phyloP scores from a whole-genome alignment of 2,113 vertebrate species.

The Neodontobutis hainanensis region DNA sequence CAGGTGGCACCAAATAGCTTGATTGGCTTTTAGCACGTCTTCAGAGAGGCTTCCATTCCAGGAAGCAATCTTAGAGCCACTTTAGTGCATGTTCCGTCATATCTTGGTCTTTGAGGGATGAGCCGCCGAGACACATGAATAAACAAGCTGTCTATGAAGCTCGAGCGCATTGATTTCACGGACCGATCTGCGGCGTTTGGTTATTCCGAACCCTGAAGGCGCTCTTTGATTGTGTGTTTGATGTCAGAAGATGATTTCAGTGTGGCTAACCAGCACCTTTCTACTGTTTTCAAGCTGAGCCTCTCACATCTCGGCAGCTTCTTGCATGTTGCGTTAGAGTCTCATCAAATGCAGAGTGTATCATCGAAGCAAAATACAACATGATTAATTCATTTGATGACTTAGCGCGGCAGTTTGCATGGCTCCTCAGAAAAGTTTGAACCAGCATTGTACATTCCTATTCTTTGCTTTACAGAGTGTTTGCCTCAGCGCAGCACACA shows the following conservation, averaged over 20 bases:
- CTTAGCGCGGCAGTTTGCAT: conserved; percentile 39
- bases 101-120: conserved; percentile 51
- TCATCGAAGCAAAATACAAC: conserved; percentile 43
- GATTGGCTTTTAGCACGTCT: conserved; percentile 58
- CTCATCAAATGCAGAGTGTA: conserved; percentile 40
- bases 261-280: conserved; percentile 53
- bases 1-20: conserved; percentile 67
- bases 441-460: conserved; percentile 51
- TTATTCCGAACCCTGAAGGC: conserved; percentile 23
- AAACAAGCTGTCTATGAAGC: conserved; percentile 47
- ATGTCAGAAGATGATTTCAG: conserved; percentile 51
- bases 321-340: conserved; percentile 30
- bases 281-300: conserved; percentile 13
- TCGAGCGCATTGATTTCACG: conserved; percentile 8
- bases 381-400: conserved; percentile 48
- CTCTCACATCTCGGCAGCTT: conserved; percentile 41
- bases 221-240: conserved; percentile 33
- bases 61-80: conserved; percentile 45
- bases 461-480: conserved; percentile 49
- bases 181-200: conserved; percentile 11
- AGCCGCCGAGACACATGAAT: conserved; percentile 44
- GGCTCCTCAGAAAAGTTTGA: conserved; percentile 16
- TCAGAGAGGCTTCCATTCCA: conserved; percentile 31
- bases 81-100: conserved; percentile 58
- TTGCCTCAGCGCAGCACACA: conserved; percentile 47